These are phyloP conservation scores for Aurelia coerulea DNA, from an alignment of 30 jellyfish, hydroid and myxozoan genomes.

Conservation along the genomic window DNA sequence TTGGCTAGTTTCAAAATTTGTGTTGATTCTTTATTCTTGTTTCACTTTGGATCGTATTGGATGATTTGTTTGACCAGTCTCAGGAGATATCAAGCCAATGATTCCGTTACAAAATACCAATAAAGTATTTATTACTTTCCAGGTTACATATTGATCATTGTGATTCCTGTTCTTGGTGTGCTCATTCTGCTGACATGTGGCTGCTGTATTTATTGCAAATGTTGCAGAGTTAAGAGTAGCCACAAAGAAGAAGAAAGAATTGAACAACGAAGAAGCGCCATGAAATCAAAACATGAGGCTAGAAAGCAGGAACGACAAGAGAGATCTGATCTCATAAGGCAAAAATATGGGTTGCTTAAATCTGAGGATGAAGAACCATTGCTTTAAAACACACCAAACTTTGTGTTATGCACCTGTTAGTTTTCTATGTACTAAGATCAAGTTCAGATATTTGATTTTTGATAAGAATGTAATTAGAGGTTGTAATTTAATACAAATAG, in stretches of 20 bases:
- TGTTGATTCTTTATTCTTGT: too few species aligned
- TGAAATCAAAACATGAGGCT: conserved; percentile 70
- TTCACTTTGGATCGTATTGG: not conserved
- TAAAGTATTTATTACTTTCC: not conserved
- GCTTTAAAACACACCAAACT: conserved; percentile 10
- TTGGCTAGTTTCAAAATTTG: too few species aligned
- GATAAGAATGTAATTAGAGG: too few species aligned
- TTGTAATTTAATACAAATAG: too few species aligned
- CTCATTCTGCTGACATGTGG: conserved; percentile 94
- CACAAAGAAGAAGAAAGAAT: conserved; percentile 85
- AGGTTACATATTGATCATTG: conserved; percentile 92
- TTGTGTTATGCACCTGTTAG: too few species aligned
- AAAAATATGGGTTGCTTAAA: conserved; percentile 94
- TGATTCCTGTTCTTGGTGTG: conserved; percentile 86
- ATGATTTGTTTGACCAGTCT: not conserved
- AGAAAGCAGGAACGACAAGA: conserved; percentile 77
- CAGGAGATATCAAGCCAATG: too few species aligned
- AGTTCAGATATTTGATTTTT: too few species aligned
- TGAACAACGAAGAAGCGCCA: conserved; percentile 69
- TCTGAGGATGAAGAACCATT: conserved; percentile 96
- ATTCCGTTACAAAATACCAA: too few species aligned
- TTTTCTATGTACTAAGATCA: too few species aligned
- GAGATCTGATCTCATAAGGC: conserved; percentile 90
- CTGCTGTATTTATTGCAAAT: conserved; percentile 96
- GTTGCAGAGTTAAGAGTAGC: conserved; percentile 87